Evolutionary conservation across 2,888 invertebrate species (phyloP).

Genomic region (Adelognathus sp.): DNA sequence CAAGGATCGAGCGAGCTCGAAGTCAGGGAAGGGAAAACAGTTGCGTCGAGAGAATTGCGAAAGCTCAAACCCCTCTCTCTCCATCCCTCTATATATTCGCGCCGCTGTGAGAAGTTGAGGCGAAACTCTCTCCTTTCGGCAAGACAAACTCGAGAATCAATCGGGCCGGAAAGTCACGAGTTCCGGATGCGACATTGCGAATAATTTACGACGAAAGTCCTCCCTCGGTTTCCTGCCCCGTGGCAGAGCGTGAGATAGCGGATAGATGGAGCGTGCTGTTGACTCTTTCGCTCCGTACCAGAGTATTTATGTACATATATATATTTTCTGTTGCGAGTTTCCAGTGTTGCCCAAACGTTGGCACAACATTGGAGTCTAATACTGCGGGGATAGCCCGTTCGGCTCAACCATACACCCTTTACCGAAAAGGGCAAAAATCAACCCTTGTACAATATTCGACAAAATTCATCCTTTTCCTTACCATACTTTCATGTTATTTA

Average conservation of each 20-base stretch:
- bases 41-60: conserved; percentile 3
- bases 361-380: conserved; percentile 11
- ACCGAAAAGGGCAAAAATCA: conserved; percentile 67
- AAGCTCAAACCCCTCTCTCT: neutral
- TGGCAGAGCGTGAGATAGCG: conserved; percentile 34
- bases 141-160: conserved; percentile 60
- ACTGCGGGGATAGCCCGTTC: neutral
- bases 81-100: too few relatives aligned
- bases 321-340: conserved; percentile 18
- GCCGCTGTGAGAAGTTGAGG: conserved; percentile 41
- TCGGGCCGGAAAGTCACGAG: conserved; percentile 59
- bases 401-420: conserved; percentile 52
- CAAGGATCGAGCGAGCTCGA: conserved; percentile 9
- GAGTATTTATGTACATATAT: too few relatives aligned
- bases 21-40: conserved; percentile 40
- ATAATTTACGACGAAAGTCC: conserved; percentile 50
- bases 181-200: conserved; percentile 51
- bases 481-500: too few relatives aligned
- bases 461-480: neutral
- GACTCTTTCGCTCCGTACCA: conserved; percentile 41
- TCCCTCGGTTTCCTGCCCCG: conserved; percentile 8
- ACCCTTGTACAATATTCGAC: conserved; percentile 68
- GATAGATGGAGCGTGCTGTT: conserved; percentile 57
- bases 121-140: conserved; percentile 45
- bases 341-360: conserved; percentile 9